These are phyloP conservation scores for Andrena cerasifolii DNA, from an alignment of 1,140 invertebrate species.

Conservation along the genomic window DNA sequence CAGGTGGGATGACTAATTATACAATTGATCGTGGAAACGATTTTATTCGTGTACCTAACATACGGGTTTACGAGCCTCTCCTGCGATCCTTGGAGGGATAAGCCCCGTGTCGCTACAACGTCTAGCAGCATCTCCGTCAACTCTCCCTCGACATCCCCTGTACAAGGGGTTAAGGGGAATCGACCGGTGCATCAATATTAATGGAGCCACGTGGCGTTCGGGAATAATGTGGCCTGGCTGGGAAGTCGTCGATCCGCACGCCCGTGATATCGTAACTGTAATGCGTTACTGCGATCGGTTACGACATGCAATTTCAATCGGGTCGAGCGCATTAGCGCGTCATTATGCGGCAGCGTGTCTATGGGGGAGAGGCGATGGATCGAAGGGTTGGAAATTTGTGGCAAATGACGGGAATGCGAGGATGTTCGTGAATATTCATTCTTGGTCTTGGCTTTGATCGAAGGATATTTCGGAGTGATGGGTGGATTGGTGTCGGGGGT, in stretches of 20 bases:
- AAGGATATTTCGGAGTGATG: no score
- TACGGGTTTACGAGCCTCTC: neutral
- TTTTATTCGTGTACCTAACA: neutral
- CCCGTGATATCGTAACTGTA: constrained; percentile 38
- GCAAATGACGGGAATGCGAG: neutral
- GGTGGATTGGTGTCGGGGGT: no score
- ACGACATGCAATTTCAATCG: constrained; percentile 54
- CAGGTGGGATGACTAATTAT: no score
- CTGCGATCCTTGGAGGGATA: constrained; percentile 8
- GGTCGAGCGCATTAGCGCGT: constrained; percentile 28
- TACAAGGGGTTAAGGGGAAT: constrained; percentile 26
- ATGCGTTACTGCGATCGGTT: constrained; percentile 30
- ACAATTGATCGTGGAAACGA: neutral
- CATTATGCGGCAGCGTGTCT: constrained; percentile 14
- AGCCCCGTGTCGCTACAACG: constrained; percentile 22
- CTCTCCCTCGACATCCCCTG: constrained; percentile 14
- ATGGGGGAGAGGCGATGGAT: neutral
- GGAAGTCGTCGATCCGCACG: constrained; percentile 41
- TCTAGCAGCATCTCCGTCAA: constrained; percentile 31
- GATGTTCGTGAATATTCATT: no score
- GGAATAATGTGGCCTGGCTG: constrained; percentile 56
- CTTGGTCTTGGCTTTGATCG: no score
- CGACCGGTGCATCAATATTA: constrained; percentile 57
- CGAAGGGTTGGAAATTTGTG: neutral
- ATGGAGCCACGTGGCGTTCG: constrained; percentile 56